Evolutionary conservation across 2,113 vertebrate genomes (phyloP), one percentile per base, ranked within the genome.

Genomic region (Microtus montanus): DNA sequence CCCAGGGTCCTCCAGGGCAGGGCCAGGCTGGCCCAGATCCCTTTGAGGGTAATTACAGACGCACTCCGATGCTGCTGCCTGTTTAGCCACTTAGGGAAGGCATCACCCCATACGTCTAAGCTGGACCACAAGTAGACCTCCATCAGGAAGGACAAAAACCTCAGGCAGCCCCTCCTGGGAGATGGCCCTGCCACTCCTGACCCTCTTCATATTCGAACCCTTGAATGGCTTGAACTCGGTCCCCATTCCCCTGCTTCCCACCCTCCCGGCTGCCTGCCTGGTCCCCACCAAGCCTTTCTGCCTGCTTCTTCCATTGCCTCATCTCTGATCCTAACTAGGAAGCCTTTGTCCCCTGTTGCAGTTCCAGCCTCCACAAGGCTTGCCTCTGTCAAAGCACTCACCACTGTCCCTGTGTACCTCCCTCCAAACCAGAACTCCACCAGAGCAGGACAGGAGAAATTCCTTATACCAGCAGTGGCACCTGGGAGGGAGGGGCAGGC

Each of bases 61-160:
- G 13, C 2, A 24, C 44, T 41, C 8, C 0, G 8, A 11, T 86
- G 75, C 58, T 0, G 9, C 0, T n/a, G 77, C 64, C 12, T 2
- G 22, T 63, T 26, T 6, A 2, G 7, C 14, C 1, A 9, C 52
- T 71, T 10, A 28, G 2, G 5, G 38, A 47, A 26, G 54, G 28
- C 33, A 4, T 85, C 74, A 66, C 22, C 22, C 4, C 41, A 8
- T 2, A 77, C 79, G 30, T 26, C 41, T n/a, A 3, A 10, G 13
- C n/a, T 78, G 64, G 77, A 70, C 86, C 20, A 15, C 33, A 38
- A 49, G 49, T 61, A 35, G 49, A 5, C 26, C 47, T 63, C 1
- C 0, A 1, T 20, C 3, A 4, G 35, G 66, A 71, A 85, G 61
- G 61, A 64, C 30, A 11, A 2, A 33, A 47, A 47, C 30, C 63